Evolutionary conservation across 2,113 vertebrate species (phyloP), one percentile per base, ranked within the genome.

Genomic region (Kryptolebias marmoratus): DNA sequence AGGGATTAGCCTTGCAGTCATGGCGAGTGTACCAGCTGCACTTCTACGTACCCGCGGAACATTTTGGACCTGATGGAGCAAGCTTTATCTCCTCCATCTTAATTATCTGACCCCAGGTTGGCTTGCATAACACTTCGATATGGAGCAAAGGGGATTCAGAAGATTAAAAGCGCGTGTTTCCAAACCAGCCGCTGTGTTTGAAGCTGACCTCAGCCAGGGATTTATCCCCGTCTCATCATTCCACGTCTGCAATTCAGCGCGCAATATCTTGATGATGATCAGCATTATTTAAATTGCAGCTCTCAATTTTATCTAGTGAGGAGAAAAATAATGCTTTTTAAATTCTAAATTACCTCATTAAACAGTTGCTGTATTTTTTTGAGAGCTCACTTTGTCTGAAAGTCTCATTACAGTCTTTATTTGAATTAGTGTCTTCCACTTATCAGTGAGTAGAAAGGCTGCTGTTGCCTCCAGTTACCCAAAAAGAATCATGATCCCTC

Each of bases 101-200:
- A 88, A 91, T 92, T 83, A 90, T 87, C 71, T 87, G 88, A 91
- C 87, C 89, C 44, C 59, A 79, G 90, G 90, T 89, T 86, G 76
- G 81, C 81, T 89, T 84, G 81, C 84, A 89, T 90, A 89, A 91
- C 85, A 86, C 82, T 77, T 83, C 72, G 73, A 87, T 85, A 83
- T 82, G 79, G 84, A 90, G 81, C 79, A 77, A 73, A 84, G 79
- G 88, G 83, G 82, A 88, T 89, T 85, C 64, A 56, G 78, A 81
- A 82, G 90, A 92, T 91, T 89, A 89, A 90, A 90, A 81, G 56
- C 66, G 68, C 57, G 75, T 72, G 82, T 88, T 86, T 92, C 64
- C 80, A 67, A 78, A 85, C 63, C 74, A 75, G 75, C 70, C 47
- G 63, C 79, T 58, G 71, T 68, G 86, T 82, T 88, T 70, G 84